These are phyloP conservation scores for Cryptotis parvus DNA, from an alignment of 2,113 vertebrate species.

Conservation along the genomic window DNA sequence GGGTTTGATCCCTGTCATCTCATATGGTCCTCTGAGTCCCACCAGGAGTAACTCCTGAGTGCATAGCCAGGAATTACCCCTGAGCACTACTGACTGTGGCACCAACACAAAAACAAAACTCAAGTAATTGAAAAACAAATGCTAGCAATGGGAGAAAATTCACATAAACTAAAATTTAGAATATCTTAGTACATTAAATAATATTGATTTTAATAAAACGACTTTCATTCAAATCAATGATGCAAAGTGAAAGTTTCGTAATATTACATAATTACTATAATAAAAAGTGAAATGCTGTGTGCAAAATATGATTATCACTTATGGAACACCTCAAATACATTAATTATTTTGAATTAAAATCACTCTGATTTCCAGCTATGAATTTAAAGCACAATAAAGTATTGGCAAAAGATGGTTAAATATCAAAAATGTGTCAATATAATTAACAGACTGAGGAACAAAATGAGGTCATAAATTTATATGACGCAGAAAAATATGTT, in stretches of 20 bases:
- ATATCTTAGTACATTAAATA: conserved; percentile 60
- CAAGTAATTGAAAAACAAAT: too few species aligned
- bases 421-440: conserved; percentile 24
- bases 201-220: conserved; percentile 64
- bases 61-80: too few species aligned
- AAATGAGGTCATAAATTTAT: conserved; percentile 19
- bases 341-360: conserved; percentile 49
- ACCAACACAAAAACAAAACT: too few species aligned
- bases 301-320: conserved; percentile 60
- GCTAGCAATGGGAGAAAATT: neutral
- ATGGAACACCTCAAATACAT: conserved; percentile 7
- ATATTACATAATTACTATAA: conserved; percentile 64
- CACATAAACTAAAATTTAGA: conserved; percentile 54
- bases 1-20: too few species aligned
- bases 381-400: conserved; percentile 60
- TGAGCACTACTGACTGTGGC: too few species aligned
- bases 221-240: conserved; percentile 63
- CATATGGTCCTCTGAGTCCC: too few species aligned
- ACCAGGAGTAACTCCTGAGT: too few species aligned
- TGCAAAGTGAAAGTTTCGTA: conserved; percentile 49
- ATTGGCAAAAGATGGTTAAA: conserved; percentile 12
- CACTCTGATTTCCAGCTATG: conserved; percentile 38
- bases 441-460: neutral
- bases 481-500: neutral
- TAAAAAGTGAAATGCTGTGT: conserved; percentile 63